phyloP scores from a whole-genome alignment of 2,888 invertebrate species.

The Portevinia maculata region DNA sequence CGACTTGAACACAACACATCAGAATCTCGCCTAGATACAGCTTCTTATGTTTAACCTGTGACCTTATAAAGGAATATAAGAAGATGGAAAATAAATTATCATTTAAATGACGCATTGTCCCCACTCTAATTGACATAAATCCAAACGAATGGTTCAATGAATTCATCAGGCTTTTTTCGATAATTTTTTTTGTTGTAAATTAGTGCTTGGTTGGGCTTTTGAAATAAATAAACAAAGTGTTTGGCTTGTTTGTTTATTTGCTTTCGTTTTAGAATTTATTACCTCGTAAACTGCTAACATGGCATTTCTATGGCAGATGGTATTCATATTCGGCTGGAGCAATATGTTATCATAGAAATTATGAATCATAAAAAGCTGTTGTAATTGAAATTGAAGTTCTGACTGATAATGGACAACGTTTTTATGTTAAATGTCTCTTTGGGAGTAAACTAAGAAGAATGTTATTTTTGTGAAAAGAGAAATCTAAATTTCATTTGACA shows the following conservation, averaged over 20 bases:
- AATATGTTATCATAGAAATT: constrained; percentile 12
- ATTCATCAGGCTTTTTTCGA: constrained; percentile 29
- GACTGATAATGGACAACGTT: constrained; percentile 20
- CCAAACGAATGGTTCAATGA: constrained; percentile 36
- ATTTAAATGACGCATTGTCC: constrained; percentile 19
- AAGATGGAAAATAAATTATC: constrained; percentile 22
- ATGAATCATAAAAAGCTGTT: background rate
- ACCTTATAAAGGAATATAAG: background rate
- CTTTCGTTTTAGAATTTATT: constrained; percentile 51
- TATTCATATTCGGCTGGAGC: constrained; percentile 8
- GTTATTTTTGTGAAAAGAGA: no score
- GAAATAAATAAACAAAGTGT: constrained; percentile 44
- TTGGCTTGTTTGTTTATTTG: constrained; percentile 27
- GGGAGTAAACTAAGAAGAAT: background rate
- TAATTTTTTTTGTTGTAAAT: background rate
- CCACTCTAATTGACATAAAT: constrained; percentile 25
- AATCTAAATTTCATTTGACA: no score
- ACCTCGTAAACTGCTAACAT: constrained; percentile 31
- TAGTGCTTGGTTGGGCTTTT: background rate
- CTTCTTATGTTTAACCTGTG: constrained; percentile 24
- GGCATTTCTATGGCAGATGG: constrained; percentile 18
- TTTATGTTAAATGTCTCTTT: background rate
- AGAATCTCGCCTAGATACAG: constrained; percentile 3
- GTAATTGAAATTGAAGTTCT: constrained; percentile 25
- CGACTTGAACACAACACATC: background rate